Percentiles rank a stretch among this genome's conserved stretches.
These are phyloP conservation scores for Philopotamus ludificatus DNA, from an alignment of 1,140 invertebrate genomes.

Conservation along the genomic window DNA sequence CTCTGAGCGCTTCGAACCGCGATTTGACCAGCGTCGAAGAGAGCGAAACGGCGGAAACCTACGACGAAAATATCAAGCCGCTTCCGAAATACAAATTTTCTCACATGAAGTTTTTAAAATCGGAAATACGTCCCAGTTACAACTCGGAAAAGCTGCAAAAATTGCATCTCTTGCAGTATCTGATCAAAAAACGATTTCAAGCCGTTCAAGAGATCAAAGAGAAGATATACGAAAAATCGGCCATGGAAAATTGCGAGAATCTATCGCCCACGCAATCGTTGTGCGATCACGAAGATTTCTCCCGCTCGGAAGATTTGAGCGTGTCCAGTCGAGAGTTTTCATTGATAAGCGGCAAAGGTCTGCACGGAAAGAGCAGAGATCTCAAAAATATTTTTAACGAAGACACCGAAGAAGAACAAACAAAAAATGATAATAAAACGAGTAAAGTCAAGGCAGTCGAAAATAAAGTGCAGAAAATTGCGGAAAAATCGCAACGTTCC, in stretches of 20 bases:
- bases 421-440: neutral
- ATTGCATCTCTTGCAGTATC: conserved; percentile 53
- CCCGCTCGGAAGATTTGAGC: conserved; percentile 34
- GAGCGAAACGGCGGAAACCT: conserved; percentile 54
- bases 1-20: conserved; percentile 46
- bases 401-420: neutral
- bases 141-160: conserved; percentile 67
- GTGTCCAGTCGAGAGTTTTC: conserved; percentile 37
- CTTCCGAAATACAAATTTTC: conserved; percentile 30
- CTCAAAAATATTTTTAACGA: conserved; percentile 31
- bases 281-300: conserved; percentile 36
- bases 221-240: conserved; percentile 53
- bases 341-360: conserved; percentile 30
- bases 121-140: conserved; percentile 72
- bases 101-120: conserved; percentile 52
- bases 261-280: conserved; percentile 32
- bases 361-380: conserved; percentile 28
- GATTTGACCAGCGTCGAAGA: conserved; percentile 50
- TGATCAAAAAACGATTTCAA: conserved; percentile 54
- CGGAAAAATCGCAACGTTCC: no score
- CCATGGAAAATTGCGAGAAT: conserved; percentile 45
- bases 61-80: conserved; percentile 42
- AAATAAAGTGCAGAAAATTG: no score
- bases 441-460: neutral
- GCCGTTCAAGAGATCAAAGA: conserved; percentile 53